These are phyloP conservation scores for Stenolophus ochropezus DNA, from an alignment of 2,888 invertebrate genomes.

Conservation along the genomic window DNA sequence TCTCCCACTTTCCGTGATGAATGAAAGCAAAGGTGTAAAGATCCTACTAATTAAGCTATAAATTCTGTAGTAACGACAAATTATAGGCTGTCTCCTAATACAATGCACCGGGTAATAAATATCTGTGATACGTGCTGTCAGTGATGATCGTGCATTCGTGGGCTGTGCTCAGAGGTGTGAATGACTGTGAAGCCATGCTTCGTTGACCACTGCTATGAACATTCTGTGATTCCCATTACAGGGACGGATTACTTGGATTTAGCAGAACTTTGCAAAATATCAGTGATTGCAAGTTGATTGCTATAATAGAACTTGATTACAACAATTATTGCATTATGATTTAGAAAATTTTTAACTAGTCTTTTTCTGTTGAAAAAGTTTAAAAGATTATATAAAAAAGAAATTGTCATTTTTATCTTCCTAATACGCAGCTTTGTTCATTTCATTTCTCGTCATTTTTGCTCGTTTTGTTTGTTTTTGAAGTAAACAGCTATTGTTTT, in stretches of 20 bases:
- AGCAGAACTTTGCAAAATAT: too few relatives aligned
- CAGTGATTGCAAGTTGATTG: too few relatives aligned
- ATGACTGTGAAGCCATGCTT: constrained; percentile 15
- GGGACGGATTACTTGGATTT: neutral
- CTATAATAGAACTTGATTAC: neutral
- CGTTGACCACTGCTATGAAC: constrained; percentile 15
- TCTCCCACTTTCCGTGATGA: neutral
- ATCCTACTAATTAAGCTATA: constrained; percentile 14
- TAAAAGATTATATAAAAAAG: neutral
- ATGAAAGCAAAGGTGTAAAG: constrained; percentile 10
- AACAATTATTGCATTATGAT: too few relatives aligned
- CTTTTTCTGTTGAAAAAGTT: too few relatives aligned
- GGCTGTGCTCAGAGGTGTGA: constrained; percentile 13
- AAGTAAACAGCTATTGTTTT: neutral
- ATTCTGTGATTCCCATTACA: neutral
- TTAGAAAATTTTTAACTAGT: too few relatives aligned
- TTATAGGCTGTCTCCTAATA: constrained; percentile 15
- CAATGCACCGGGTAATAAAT: constrained; percentile 6
- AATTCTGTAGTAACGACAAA: constrained; percentile 17
- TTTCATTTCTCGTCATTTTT: neutral
- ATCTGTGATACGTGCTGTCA: neutral
- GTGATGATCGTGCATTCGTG: constrained; percentile 1
- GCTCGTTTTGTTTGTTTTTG: neutral
- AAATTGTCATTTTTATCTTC: neutral
- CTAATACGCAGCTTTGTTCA: neutral